A percentile compares a stretch with the other conserved stretches of the same genome.
These are phyloP conservation scores for Gobiocypris rarus DNA, from an alignment of 2,113 vertebrate genomes.

Conservation along the genomic window DNA sequence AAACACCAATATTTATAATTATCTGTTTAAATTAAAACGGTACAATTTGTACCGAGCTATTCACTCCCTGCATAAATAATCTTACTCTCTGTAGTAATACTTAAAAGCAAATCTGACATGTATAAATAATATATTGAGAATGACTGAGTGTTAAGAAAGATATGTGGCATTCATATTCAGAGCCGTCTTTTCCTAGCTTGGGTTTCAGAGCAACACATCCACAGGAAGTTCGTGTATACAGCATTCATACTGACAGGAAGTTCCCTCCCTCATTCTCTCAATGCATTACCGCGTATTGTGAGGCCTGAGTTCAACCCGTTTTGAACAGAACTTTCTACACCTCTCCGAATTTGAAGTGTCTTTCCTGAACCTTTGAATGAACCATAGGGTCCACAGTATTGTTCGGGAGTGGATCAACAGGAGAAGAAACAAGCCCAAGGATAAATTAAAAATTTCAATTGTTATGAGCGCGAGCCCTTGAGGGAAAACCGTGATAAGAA, in stretches of 20 bases:
- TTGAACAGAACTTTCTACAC: not conserved
- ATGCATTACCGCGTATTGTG: not conserved
- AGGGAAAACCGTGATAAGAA: not conserved
- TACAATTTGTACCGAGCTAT: not conserved
- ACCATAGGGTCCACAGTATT: not conserved
- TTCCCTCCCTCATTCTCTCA: conserved; percentile 19
- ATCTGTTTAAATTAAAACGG: not conserved
- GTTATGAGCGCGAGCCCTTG: not conserved
- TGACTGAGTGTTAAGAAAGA: not conserved
- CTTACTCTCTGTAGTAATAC: not conserved
- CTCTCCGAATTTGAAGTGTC: not conserved
- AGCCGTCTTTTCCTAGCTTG: not conserved
- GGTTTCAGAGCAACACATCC: not conserved
- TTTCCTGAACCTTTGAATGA: not conserved
- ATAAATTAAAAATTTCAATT: conserved; percentile 1
- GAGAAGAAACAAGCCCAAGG: not conserved
- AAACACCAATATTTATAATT: not conserved
- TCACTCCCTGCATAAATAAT: not conserved
- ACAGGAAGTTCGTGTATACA: conserved; percentile 26
- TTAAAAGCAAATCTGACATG: not conserved
- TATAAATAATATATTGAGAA: conserved; percentile 20
- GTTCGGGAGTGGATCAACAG: not conserved
- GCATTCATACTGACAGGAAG: conserved; percentile 36
- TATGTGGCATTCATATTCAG: not conserved
- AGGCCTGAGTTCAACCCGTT: not conserved